Conservation (phyloP, 2,113 vertebrate genomes). For the Toxotes jaculatrix region DNA sequence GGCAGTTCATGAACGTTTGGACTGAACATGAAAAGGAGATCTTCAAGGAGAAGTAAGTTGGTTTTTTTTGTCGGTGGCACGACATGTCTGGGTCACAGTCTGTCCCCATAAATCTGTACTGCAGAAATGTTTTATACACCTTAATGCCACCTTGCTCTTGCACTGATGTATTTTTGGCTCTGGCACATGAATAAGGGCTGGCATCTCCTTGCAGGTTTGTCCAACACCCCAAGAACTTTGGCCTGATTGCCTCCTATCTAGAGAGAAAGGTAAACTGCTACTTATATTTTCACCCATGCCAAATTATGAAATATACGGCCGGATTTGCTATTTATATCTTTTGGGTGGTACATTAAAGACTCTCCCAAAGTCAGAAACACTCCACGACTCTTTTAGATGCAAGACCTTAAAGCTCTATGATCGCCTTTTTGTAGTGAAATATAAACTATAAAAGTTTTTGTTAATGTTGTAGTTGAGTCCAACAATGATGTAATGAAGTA, state of each 20-base stretch:
- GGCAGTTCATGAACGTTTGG: conserved; percentile 99
- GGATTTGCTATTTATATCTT: neutral
- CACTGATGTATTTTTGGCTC: neutral
- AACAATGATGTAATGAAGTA: neutral
- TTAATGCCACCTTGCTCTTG: neutral
- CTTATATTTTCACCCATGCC: neutral
- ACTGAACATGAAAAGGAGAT: conserved; percentile 98
- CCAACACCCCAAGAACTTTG: conserved; percentile 99
- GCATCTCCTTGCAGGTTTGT: conserved; percentile 88
- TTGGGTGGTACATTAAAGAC: neutral
- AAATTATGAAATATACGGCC: neutral
- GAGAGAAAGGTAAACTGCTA: conserved; percentile 94
- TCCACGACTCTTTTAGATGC: neutral
- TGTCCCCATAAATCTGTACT: neutral
- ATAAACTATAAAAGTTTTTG: neutral
- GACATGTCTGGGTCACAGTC: neutral
- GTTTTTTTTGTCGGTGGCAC: neutral
- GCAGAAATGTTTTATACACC: neutral
- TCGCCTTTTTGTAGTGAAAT: neutral
- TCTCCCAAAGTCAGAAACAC: neutral
- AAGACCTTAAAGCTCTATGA: neutral
- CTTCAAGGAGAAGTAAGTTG: conserved; percentile 97
- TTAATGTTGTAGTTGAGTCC: neutral
- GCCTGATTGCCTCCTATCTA: conserved; percentile 95
- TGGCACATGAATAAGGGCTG: conserved; percentile 22